These are phyloP conservation scores for Blastomussa wellsi DNA, from an alignment of 92 coral and sea anemone species.

Conservation along the genomic window DNA sequence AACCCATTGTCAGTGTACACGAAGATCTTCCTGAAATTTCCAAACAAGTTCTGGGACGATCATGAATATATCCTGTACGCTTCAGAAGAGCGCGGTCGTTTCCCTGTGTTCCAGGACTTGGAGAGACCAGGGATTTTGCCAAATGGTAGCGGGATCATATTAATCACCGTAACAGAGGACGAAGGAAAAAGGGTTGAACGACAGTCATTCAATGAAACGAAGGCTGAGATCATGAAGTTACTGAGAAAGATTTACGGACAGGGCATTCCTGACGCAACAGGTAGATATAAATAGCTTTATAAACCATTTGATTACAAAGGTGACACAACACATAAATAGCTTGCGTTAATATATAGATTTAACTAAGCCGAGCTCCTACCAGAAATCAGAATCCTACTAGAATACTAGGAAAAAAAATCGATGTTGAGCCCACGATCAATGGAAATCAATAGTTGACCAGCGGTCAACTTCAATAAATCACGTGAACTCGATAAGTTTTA, in stretches of 20 bases:
- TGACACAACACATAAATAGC: no score
- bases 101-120: constrained; percentile 14
- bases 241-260: constrained; percentile 68
- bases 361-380: no score
- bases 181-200: constrained; percentile 74
- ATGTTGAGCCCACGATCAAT: no score
- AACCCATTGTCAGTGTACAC: constrained; percentile 3
- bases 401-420: no score
- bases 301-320: no score
- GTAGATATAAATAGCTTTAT: constrained; percentile 4
- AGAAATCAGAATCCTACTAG: no score
- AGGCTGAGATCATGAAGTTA: constrained; percentile 62
- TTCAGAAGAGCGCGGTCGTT: constrained; percentile 21
- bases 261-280: constrained; percentile 73
- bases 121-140: constrained; percentile 63
- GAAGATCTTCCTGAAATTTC: constrained; percentile 31
- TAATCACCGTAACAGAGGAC: constrained; percentile 77
- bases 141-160: constrained; percentile 47
- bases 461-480: no score
- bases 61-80: constrained; percentile 24
- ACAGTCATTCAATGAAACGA: constrained; percentile 61
- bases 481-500: no score
- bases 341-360: no score
- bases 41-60: constrained; percentile 36
- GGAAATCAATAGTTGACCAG: no score